These are phyloP conservation scores for Cinclus cinclus DNA, from an alignment of 2,113 vertebrate species.

Conservation along the genomic window DNA sequence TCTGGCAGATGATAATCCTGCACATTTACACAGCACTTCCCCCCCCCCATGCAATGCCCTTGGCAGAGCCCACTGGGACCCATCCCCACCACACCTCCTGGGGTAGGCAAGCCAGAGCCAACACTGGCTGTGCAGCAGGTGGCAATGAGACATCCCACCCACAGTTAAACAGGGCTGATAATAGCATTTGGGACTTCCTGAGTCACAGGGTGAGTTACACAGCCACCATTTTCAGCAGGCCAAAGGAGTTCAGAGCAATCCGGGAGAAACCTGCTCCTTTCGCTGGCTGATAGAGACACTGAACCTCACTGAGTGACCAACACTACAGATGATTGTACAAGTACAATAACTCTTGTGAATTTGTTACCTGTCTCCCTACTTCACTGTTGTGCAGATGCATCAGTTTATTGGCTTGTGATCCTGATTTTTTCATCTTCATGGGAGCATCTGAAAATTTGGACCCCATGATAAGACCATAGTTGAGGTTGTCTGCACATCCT, in stretches of 20 bases:
- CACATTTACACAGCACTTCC: not conserved
- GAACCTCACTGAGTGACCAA: not conserved
- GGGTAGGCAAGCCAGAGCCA: not conserved
- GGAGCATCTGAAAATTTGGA: conserved; percentile 98
- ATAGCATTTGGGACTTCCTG: not conserved
- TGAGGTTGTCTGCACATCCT: conserved; percentile 97
- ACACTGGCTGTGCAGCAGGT: not conserved
- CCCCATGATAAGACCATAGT: conserved; percentile 95
- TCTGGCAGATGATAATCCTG: not conserved
- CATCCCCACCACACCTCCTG: not conserved
- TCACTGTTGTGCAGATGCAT: conserved; percentile 99
- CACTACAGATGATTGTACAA: conserved; percentile 62
- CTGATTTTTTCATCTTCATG: conserved; percentile 97
- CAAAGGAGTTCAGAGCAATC: not conserved
- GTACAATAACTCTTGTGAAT: conserved; percentile 61
- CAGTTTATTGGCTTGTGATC: conserved; percentile 96
- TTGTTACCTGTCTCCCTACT: conserved; percentile 96
- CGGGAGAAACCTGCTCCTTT: not conserved
- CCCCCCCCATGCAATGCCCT: not conserved
- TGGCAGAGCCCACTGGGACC: not conserved
- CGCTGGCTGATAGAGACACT: not conserved
- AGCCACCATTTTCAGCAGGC: not conserved
- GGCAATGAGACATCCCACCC: not conserved
- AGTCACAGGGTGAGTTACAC: not conserved
- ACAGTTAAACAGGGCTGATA: not conserved